Evolutionary conservation across 1,140 invertebrate species (phyloP).

Genomic region (Thrips palmi): DNA sequence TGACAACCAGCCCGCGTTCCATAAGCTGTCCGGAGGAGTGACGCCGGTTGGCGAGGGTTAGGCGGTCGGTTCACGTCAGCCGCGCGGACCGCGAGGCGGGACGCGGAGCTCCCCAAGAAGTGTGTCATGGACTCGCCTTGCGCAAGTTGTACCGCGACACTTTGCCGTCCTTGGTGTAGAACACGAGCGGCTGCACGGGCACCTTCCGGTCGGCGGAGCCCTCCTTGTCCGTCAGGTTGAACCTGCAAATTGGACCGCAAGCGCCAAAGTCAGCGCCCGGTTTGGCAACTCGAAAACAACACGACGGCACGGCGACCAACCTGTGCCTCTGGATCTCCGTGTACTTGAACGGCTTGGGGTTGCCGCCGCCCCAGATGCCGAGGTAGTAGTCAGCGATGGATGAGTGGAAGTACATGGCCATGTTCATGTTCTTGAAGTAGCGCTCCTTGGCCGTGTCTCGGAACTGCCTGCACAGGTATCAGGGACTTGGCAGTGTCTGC

Average conservation of each 20-base stretch:
- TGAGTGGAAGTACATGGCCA: constrained; percentile 91
- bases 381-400: constrained; percentile 96
- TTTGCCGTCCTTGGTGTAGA: constrained; percentile 72
- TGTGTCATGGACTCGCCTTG: constrained; percentile 38
- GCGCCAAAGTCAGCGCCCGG: not conserved
- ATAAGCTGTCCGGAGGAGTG: no score
- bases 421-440: constrained; percentile 95
- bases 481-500: not conserved
- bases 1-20: no score
- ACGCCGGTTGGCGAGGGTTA: no score
- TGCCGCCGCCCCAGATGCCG: constrained; percentile 87
- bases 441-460: constrained; percentile 80
- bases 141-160: constrained; percentile 70
- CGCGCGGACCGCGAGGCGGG: no score
- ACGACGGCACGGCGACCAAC: constrained; percentile 20
- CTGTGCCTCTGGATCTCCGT: constrained; percentile 88
- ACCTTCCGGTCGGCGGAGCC: constrained; percentile 91
- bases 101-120: not conserved
- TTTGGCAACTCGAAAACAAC: not conserved
- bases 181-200: constrained; percentile 85
- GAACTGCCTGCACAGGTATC: constrained; percentile 54
- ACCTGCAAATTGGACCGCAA: constrained; percentile 25
- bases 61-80: no score
- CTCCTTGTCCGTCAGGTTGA: constrained; percentile 74
- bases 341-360: constrained; percentile 89